Conservation (phyloP, 2,888 invertebrate species). For the Neoaliturus tenellus region DNA sequence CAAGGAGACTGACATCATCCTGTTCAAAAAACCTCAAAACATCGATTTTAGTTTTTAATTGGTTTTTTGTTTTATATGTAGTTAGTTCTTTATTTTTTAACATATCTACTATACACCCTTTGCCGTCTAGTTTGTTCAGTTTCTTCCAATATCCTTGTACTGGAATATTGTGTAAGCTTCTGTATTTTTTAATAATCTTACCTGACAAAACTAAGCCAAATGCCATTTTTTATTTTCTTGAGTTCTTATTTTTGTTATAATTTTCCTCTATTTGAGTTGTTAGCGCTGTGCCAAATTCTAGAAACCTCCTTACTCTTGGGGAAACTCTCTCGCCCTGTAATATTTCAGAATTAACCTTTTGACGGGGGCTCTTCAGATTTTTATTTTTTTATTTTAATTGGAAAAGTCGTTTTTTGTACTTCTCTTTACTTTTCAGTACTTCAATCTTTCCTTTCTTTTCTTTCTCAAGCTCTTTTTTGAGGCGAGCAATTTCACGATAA, state of each 20-base stretch:
- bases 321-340: slow-evolving; percentile 29
- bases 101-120: too few species aligned
- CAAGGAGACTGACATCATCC: too few species aligned
- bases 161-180: too few species aligned
- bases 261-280: slow-evolving; percentile 32
- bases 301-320: neutral
- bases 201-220: slow-evolving; percentile 10
- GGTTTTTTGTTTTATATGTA: too few species aligned
- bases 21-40: too few species aligned
- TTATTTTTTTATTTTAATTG: slow-evolving; percentile 26
- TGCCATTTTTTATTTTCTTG: slow-evolving; percentile 23
- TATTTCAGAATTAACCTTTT: slow-evolving; percentile 34
- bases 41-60: too few species aligned
- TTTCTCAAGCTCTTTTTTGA: slow-evolving; percentile 22
- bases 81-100: too few species aligned
- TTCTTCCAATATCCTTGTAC: too few species aligned
- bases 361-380: slow-evolving; percentile 24
- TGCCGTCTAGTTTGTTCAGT: too few species aligned
- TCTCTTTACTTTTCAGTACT: slow-evolving; percentile 30
- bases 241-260: slow-evolving; percentile 7
- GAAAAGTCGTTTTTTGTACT: slow-evolving; percentile 35
- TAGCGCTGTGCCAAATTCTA: slow-evolving; percentile 27
- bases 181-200: too few species aligned
- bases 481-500: slow-evolving; percentile 35
- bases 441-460: neutral